Conservation (phyloP, 1,140 invertebrate species). For the Nasonia longicornis region DNA sequence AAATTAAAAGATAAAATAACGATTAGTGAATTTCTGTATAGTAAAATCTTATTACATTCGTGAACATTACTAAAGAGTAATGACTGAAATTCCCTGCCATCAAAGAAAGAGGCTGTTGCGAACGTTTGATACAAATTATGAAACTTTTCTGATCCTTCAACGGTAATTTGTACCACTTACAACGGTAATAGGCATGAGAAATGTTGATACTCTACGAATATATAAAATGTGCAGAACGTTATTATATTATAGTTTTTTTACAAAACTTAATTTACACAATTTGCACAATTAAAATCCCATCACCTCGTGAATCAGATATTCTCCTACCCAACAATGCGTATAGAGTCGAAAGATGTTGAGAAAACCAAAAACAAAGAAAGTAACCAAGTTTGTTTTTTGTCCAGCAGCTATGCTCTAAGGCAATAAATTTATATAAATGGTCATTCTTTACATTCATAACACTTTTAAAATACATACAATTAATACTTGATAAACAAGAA, state of each 20-base stretch:
- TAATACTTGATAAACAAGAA: conserved; percentile 50
- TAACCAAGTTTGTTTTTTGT: conserved; percentile 50
- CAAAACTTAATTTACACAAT: background rate
- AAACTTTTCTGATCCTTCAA: conserved; percentile 46
- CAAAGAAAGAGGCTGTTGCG: conserved; percentile 49
- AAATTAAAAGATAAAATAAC: background rate
- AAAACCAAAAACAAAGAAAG: conserved; percentile 51
- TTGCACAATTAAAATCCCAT: background rate
- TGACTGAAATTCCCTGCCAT: conserved; percentile 52
- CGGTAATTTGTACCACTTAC: conserved; percentile 50
- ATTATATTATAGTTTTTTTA: background rate
- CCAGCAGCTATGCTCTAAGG: conserved; percentile 44
- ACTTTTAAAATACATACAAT: conserved; percentile 36
- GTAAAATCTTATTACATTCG: conserved; percentile 48
- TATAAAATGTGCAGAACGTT: background rate
- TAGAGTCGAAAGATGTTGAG: conserved; percentile 50
- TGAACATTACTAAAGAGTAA: conserved; percentile 51
- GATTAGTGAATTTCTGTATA: background rate
- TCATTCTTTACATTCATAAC: background rate
- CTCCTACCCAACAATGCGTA: conserved; percentile 49
- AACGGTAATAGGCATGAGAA: conserved; percentile 45
- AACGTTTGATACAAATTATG: conserved; percentile 48
- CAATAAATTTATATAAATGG: background rate
- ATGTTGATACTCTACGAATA: conserved; percentile 45
- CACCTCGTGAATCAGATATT: conserved; percentile 51